phyloP scores from a whole-genome alignment of 1,140 invertebrate species.

The Diorhabda carinulata region DNA sequence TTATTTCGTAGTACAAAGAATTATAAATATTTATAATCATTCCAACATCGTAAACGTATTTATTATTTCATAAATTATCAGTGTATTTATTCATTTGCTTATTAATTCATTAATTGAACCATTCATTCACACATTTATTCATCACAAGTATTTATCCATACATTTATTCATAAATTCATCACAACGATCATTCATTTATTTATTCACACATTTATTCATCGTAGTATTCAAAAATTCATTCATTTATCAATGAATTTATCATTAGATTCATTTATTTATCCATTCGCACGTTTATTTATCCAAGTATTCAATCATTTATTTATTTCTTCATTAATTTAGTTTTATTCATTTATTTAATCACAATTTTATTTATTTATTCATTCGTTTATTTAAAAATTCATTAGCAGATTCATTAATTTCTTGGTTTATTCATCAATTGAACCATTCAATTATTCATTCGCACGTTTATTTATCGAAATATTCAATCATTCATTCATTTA shows the following conservation, averaged over 20 bases:
- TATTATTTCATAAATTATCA: neutral
- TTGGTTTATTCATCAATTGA: neutral
- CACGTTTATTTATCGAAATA: neutral
- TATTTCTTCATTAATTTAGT: too few species aligned
- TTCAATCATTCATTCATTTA: conserved; percentile 8
- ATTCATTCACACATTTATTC: conserved; percentile 6
- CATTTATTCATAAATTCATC: too few species aligned
- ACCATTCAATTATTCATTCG: conserved; percentile 2
- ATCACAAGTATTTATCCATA: neutral
- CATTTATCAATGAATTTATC: neutral
- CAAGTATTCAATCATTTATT: too few species aligned
- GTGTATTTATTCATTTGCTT: neutral
- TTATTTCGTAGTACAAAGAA: too few species aligned
- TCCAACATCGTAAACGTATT: neutral
- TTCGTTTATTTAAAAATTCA: neutral
- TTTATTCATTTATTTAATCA: too few species aligned
- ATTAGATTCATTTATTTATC: neutral
- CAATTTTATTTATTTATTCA: neutral
- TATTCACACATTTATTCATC: conserved; percentile 1
- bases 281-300: neutral
- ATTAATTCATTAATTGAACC: neutral
- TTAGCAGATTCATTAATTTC: neutral
- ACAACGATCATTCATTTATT: neutral
- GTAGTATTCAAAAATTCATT: neutral
- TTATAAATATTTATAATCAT: too few species aligned